Base-by-base conservation (phyloP, 2,797 vertebrate genomes). In the Enteromius fasciolatus region DNA sequence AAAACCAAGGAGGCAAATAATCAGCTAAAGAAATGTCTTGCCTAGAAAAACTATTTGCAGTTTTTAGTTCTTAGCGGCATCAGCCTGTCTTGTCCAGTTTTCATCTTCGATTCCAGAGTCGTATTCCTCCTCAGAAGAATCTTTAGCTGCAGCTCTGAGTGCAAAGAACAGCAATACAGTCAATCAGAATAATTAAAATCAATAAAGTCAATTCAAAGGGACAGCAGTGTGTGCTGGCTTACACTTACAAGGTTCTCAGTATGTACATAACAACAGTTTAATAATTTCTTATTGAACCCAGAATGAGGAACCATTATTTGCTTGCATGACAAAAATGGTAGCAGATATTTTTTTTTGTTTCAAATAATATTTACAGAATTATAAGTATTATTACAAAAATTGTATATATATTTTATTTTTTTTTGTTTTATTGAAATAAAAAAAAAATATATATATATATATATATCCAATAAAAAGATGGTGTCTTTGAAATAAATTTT, bases 31-130 rank as follows among this genome's bases (percentile, higher is more conserved):
- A 63, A 64, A 52, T 17, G 36, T 39, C 33, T 20, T 23, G 36
- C 23, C 3, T 39, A 69, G 33, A 41, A 39, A 39, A 25, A 18
- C 15, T 3, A 31, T 41, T 52, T 61, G 76, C 18, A 3, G 20
- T 25, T 77, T 76, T 94, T 93, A 97, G 93, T 96, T 95, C 90
- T 97, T 96, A 78, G 96, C 96, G 86, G 94, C 95, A 83, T 97
- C 96, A 44, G 92, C 95, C 87, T 96, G 95, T 41, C 95, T 94
- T 82, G 94, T 93, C 96, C 96, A 97, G 80, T 93, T 94, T 73
- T 97, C 96, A n/a, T 96, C 96, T 86, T 97, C 96, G 31, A 96
- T 94, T 5, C 95, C 96, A 39, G 96, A 96, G 87, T 97, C 96
- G 18, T 96, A 96, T 8, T 96, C 96, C 66, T 97, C 96, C 84